These are phyloP conservation scores for Beroe ovata DNA, from an alignment of 37 sponge, comb jelly and placozoan genomes.

Conservation along the genomic window DNA sequence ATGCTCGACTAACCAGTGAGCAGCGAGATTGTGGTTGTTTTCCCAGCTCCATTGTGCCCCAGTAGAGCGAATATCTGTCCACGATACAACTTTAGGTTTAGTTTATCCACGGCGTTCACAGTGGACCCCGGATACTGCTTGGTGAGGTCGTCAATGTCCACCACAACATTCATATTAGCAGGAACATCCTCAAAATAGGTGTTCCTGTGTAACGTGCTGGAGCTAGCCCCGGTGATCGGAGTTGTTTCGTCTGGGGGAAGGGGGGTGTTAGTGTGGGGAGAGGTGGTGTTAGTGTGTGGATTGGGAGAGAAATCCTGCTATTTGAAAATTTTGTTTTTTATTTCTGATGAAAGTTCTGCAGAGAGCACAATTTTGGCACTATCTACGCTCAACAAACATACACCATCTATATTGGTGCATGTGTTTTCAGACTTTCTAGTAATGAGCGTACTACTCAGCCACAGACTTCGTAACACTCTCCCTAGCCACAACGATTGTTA, in stretches of 20 bases:
- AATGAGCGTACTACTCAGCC: too few species aligned
- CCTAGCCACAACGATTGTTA: too few species aligned
- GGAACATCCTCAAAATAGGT: conserved; percentile 24
- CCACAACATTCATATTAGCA: neutral
- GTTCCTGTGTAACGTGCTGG: conserved; percentile 30
- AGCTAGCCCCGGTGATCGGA: neutral
- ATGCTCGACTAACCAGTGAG: conserved; percentile 79
- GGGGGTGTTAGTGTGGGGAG: neutral
- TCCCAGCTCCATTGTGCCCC: conserved; percentile 99
- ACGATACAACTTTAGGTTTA: conserved; percentile 83
- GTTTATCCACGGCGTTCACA: conserved; percentile 80
- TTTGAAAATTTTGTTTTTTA: too few species aligned
- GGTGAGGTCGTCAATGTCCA: conserved; percentile 44
- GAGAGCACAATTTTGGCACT: too few species aligned
- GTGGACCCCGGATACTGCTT: conserved; percentile 11
- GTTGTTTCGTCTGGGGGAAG: conserved; percentile 39
- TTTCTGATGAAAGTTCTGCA: too few species aligned
- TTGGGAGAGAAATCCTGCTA: too few species aligned
- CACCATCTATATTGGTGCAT: too few species aligned
- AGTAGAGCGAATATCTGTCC: conserved; percentile 93
- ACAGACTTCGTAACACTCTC: too few species aligned
- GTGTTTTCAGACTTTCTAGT: too few species aligned
- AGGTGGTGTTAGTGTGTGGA: too few species aligned
- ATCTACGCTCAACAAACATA: too few species aligned
- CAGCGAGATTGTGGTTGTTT: conserved; percentile 94